Evolutionary conservation across 64 coral and sea anemone species (phyloP).

Genomic region (Dendronephthya gigantea): DNA sequence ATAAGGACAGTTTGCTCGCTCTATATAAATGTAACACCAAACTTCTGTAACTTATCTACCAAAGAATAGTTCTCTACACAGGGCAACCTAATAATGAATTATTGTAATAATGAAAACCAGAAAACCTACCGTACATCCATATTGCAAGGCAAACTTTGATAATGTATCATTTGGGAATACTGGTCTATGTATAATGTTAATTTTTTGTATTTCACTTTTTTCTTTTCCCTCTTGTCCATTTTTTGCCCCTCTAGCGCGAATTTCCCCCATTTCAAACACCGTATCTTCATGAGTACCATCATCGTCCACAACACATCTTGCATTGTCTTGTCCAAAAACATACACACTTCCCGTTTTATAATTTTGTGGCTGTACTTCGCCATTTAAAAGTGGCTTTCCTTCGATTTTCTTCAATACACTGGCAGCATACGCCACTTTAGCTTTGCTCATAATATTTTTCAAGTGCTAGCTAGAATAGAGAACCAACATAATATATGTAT

Average conservation of each 20-base stretch:
- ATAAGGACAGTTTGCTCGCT: no score
- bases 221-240: neutral
- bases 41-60: neutral
- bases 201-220: neutral
- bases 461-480: neutral
- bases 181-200: slow-evolving; percentile 6
- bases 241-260: neutral
- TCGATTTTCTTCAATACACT: neutral
- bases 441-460: neutral
- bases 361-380: neutral
- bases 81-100: neutral
- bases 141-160: slow-evolving; percentile 8
- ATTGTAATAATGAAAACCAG: neutral
- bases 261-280: neutral
- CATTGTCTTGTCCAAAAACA: neutral
- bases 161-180: slow-evolving; percentile 8
- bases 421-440: neutral
- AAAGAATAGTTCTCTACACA: no score
- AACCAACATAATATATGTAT: neutral
- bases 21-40: no score
- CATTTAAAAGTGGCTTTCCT: neutral
- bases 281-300: neutral
- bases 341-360: neutral
- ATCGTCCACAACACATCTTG: neutral
- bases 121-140: neutral